Percentiles rank a stretch among this genome's conserved stretches.
Evolutionary conservation across 2,797 vertebrate species (phyloP).

Genomic region (Sebastes itinus): DNA sequence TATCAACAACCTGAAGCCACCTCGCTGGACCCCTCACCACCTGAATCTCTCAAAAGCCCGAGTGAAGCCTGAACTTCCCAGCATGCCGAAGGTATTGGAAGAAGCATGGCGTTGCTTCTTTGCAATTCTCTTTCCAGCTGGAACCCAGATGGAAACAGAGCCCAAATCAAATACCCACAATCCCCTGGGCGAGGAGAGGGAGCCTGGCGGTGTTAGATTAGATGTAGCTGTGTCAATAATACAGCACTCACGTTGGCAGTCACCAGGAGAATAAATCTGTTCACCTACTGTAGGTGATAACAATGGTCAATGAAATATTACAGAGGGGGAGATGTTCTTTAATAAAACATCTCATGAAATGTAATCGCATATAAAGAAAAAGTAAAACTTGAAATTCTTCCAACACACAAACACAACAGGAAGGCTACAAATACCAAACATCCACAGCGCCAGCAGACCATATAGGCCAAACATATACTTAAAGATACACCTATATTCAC

Average conservation of each 20-base stretch:
- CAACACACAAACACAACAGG: neutral
- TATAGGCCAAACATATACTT: neutral
- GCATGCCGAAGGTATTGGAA: constrained; percentile 24
- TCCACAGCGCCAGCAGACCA: neutral
- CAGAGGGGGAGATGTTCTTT: neutral
- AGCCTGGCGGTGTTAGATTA: constrained; percentile 50
- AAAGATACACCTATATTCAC: neutral
- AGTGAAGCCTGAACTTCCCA: constrained; percentile 28
- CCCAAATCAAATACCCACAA: constrained; percentile 60
- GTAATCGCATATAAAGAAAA: neutral
- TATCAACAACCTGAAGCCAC: neutral
- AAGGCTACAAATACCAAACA: neutral
- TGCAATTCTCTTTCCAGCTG: constrained; percentile 41
- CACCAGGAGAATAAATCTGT: constrained; percentile 23
- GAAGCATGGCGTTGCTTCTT: constrained; percentile 19
- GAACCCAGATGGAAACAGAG: constrained; percentile 54
- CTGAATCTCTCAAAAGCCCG: constrained; percentile 12
- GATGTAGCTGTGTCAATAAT: constrained; percentile 53
- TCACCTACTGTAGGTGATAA: constrained; percentile 12
- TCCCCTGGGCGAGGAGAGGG: constrained; percentile 28
- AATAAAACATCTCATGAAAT: constrained; percentile 8
- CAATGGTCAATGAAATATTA: constrained; percentile 1
- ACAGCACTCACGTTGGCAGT: neutral
- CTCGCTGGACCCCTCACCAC: neutral
- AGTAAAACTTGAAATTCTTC: neutral